Evolutionary conservation across 1,140 invertebrate species (phyloP), one percentile per base, ranked within the genome.

Genomic region (Drosophila virilis): DNA sequence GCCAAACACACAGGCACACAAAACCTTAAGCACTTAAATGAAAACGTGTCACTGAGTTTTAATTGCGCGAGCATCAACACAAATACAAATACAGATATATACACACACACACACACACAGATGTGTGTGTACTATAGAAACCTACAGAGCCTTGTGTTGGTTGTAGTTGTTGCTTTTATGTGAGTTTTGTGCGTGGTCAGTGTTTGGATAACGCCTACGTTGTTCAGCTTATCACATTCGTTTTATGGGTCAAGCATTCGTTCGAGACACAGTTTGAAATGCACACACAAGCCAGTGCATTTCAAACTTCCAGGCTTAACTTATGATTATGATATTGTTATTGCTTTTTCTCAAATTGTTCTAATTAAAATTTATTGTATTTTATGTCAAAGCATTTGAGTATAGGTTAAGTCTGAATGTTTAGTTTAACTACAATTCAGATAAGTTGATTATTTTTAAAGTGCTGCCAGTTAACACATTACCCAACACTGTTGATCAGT

Each of bases 21-120:
- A 61, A 69, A 50, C 17, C 58, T 57, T 61, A 33, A 62, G 73
- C 61, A 78, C 74, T 71, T 66, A 62, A 81, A 78, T 76, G 77
- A 69, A 72, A 81, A 79, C 77, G 73, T 78, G 78, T 81, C 76
- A 69, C 71, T 69, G 67, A 68, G 62, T 72, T 81, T 81, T 78
- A 72, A 81, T 81, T 79, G 74, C 69, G 62, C 46, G 38, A 60
- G 45, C 70, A 54, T 66, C 55, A 54, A 75, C 66, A 76, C 52
- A 59, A 45, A 59, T 15, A 59, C 48, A 73, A 40, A 42, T 13
- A 70, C 10, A 60, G 7, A 17, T 32, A 40, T 33, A 51, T 45
- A 67, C 8, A 54, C 45, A 61, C 6, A 52, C 8, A 48, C 7
- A 45, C 6, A 61, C 12, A 28, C 8, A 32, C 17, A 17, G 17